Evolutionary conservation across 1,140 invertebrate genomes (phyloP), one percentile per base, ranked within the genome.

Genomic region (Tenebrio molitor): DNA sequence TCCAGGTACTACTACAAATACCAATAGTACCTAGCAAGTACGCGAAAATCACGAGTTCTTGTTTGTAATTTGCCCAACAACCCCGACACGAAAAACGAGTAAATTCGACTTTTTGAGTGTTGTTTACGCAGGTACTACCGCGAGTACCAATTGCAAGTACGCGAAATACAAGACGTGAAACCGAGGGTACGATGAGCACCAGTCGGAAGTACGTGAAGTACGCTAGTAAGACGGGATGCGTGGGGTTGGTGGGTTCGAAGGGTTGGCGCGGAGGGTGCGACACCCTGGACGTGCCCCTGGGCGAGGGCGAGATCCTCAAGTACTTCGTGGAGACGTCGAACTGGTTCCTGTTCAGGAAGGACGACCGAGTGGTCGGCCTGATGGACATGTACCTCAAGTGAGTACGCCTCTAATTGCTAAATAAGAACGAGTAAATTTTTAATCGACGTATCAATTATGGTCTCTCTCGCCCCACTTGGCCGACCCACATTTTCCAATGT

Each of bases 321-420:
- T 80, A 76, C 65, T 75, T 80, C 16, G 62, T 80, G 10, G 79
- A 80, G 74, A 80, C 74, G 1, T 79, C 77, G 0, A 80, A 80
- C 63, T 80, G 78, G 78, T 78, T 80, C 41, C 39, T 80, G 23
- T 80, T 80, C 68, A 62, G 75, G 42, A 78, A 77, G 16, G 70
- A 78, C 12, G 69, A 78, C 36, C 36, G 65, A 17, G 15, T 76
- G 36, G 53, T 78, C 6, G 69, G 39, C 12, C 21, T 73, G 17
- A 70, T 73, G 23, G 76, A 77, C 46, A 70, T 76, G 71, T 77
- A 46, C 65, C 64, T 69, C 1, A 76, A 74, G 74, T 77, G 42
- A 44, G 25, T 63, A 41, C 36, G 16, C 69, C 58, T 12, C 23
- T 36, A 41, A 69, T 39, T 44, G 39, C 62, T 69, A 50, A 62